These are phyloP conservation scores for Dysmachus trigonus DNA, from an alignment of 2,888 invertebrate species.

Conservation along the genomic window DNA sequence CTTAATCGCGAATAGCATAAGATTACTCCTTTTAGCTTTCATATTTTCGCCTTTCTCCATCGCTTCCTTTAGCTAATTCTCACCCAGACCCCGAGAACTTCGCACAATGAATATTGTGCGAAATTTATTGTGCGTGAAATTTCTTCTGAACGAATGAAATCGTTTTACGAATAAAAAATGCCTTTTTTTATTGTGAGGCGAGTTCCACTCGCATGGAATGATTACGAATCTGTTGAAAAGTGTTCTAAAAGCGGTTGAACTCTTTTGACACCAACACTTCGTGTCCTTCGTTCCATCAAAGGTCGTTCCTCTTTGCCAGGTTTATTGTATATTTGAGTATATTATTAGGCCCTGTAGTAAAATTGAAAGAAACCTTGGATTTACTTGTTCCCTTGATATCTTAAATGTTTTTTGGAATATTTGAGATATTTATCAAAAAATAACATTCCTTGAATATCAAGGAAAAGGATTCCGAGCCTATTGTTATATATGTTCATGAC, in stretches of 20 bases:
- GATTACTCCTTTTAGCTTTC: slow-evolving; percentile 1
- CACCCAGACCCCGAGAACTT: neutral
- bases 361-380: neutral
- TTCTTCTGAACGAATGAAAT: neutral
- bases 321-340: neutral
- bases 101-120: neutral
- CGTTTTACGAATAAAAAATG: slow-evolving; percentile 3
- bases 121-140: slow-evolving; percentile 33
- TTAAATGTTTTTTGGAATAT: too few relatives aligned
- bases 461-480: too few relatives aligned
- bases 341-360: neutral
- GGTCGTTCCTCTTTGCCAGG: neutral
- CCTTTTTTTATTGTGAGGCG: neutral
- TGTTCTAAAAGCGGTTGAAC: neutral
- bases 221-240: neutral
- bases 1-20: slow-evolving; percentile 23
- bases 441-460: too few relatives aligned
- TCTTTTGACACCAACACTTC: neutral
- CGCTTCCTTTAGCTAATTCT: neutral
- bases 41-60: neutral
- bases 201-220: slow-evolving; percentile 4
- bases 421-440: too few relatives aligned
- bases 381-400: too few relatives aligned
- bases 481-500: too few relatives aligned
- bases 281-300: neutral